Conservation (phyloP, 2,888 invertebrate species). For the Stenolophus ochropezus region DNA sequence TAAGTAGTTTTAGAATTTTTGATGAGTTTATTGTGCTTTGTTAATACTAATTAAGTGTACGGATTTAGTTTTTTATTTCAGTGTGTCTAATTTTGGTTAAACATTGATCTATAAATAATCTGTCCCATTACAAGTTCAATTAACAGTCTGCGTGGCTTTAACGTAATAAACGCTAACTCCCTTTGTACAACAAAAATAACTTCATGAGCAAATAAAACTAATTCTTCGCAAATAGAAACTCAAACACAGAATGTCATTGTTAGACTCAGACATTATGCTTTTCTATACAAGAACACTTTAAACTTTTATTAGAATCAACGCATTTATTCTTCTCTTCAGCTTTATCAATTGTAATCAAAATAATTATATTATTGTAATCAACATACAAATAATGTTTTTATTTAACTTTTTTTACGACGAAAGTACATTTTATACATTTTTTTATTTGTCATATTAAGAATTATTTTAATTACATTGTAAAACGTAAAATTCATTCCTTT, state of each 20-base stretch:
- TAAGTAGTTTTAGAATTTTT: too few relatives aligned
- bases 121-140: slow-evolving; percentile 21
- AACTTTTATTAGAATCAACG: neutral
- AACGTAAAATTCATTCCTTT: too few relatives aligned
- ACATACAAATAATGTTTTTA: too few relatives aligned
- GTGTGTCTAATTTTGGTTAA: slow-evolving; percentile 8
- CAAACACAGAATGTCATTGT: neutral
- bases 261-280: neutral
- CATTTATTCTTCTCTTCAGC: too few relatives aligned
- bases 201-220: slow-evolving; percentile 10
- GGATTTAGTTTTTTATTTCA: neutral
- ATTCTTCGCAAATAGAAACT: slow-evolving; percentile 16
- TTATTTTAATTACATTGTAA: too few relatives aligned
- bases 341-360: too few relatives aligned
- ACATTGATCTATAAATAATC: slow-evolving; percentile 16
- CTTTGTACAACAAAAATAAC: slow-evolving; percentile 28
- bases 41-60: too few relatives aligned
- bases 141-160: slow-evolving; percentile 7
- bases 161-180: slow-evolving; percentile 26
- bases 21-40: too few relatives aligned
- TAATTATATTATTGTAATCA: too few relatives aligned
- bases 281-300: neutral
- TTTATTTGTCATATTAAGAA: too few relatives aligned
- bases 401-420: too few relatives aligned
- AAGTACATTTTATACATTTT: too few relatives aligned